Conservation (phyloP, 2,797 vertebrate genomes). For the Triplophysa yarkandensis region DNA sequence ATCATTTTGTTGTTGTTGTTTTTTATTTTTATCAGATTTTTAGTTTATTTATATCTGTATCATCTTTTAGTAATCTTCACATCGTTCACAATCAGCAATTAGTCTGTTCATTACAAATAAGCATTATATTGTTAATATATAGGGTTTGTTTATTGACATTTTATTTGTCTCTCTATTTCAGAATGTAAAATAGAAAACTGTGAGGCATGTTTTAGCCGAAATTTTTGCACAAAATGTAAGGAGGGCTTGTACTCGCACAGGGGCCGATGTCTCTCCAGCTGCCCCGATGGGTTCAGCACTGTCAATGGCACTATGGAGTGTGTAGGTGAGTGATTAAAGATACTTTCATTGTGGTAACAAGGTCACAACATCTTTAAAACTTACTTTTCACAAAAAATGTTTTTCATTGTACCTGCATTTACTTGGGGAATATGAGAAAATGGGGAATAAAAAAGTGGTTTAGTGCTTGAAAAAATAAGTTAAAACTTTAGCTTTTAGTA, state of each 20-base stretch:
- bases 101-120: no score
- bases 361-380: background rate
- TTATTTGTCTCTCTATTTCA: constrained; percentile 71
- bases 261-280: constrained; percentile 89
- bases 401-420: background rate
- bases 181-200: constrained; percentile 99
- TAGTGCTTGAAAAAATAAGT: no score
- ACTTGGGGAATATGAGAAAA: background rate
- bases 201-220: constrained; percentile 97
- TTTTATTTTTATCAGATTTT: background rate
- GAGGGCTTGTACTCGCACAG: constrained; percentile 94
- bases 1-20: background rate
- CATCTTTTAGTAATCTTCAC: background rate
- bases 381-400: background rate
- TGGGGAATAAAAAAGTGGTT: background rate
- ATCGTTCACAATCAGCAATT: background rate
- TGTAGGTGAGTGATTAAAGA: constrained; percentile 80
- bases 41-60: background rate
- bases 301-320: constrained; percentile 93
- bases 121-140: no score
- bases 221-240: constrained; percentile 99
- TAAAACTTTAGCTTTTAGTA: background rate
- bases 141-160: constrained; percentile 6
- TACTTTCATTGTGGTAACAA: background rate
- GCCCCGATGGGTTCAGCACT: constrained; percentile 85